Conservation (phyloP, 1,140 invertebrate genomes). For the Ostrea edulis region DNA sequence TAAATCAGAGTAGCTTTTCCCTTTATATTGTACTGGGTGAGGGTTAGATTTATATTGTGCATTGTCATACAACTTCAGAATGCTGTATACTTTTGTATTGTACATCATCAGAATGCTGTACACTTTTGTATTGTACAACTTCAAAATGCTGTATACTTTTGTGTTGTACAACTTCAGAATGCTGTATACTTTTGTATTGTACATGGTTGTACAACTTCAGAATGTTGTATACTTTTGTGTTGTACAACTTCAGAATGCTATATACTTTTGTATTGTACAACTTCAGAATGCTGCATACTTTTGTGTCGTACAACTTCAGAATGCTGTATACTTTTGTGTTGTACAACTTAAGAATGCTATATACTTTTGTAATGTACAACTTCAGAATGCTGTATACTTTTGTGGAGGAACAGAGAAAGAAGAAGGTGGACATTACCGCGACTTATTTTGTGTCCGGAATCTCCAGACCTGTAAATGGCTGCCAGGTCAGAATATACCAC, state of each 20-base stretch:
- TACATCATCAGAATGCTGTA: constrained; percentile 75
- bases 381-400: constrained; percentile 73
- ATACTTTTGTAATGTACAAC: no score
- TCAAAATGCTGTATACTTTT: constrained; percentile 73
- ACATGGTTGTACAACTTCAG: no score
- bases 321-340: constrained; percentile 72
- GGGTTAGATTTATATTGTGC: no score
- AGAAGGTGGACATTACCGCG: constrained; percentile 65
- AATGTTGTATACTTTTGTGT: constrained; percentile 71
- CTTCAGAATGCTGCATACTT: constrained; percentile 73
- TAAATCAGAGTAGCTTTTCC: no score
- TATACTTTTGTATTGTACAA: constrained; percentile 73
- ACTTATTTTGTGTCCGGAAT: constrained; percentile 75
- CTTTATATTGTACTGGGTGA: no score
- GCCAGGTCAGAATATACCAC: constrained; percentile 55
- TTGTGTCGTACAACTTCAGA: no score
- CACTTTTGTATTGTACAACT: no score
- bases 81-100: constrained; percentile 73
- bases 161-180: no score
- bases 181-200: constrained; percentile 72
- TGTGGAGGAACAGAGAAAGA: constrained; percentile 67
- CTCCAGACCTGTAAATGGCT: constrained; percentile 56
- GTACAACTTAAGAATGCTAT: no score
- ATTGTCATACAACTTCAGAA: constrained; percentile 57
- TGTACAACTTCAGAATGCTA: constrained; percentile 74